phyloP scores from a whole-genome alignment of 92 coral and sea anemone species.

The Phymanthus crucifer region DNA sequence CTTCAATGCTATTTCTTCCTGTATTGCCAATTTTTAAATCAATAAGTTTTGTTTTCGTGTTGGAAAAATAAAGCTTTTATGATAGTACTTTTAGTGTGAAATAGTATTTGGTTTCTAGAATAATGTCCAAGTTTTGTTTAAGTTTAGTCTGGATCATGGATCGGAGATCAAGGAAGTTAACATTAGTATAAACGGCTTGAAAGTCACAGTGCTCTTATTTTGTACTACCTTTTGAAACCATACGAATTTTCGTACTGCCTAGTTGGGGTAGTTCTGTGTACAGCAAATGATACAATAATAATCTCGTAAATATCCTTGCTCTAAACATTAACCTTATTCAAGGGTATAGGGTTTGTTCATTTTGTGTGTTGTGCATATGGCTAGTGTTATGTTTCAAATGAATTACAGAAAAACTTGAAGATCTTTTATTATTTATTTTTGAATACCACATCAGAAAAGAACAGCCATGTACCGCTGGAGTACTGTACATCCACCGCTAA shows the following conservation, averaged over 20 bases:
- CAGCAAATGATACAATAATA: no score
- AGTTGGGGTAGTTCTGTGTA: no score
- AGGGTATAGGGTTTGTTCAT: no score
- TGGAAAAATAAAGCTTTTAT: background rate
- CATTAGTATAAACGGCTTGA: background rate
- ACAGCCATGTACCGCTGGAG: no score
- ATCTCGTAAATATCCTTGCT: no score
- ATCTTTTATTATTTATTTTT: no score
- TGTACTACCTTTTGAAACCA: background rate
- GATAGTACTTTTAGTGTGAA: background rate
- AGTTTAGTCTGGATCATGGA: background rate
- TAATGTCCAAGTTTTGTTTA: constrained; percentile 8
- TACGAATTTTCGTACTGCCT: background rate
- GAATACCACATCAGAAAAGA: no score
- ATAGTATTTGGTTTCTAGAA: background rate
- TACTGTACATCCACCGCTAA: no score
- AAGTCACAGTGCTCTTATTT: background rate
- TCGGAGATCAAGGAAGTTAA: background rate
- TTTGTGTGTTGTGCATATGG: no score
- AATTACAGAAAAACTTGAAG: no score
- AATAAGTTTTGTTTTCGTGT: background rate
- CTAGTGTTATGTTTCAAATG: no score
- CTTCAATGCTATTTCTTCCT: constrained; percentile 5
- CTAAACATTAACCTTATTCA: no score
- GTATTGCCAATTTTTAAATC: constrained; percentile 1